Base-by-base conservation (phyloP, 2,888 invertebrate species). In the Tetanocera ferruginea region DNA sequence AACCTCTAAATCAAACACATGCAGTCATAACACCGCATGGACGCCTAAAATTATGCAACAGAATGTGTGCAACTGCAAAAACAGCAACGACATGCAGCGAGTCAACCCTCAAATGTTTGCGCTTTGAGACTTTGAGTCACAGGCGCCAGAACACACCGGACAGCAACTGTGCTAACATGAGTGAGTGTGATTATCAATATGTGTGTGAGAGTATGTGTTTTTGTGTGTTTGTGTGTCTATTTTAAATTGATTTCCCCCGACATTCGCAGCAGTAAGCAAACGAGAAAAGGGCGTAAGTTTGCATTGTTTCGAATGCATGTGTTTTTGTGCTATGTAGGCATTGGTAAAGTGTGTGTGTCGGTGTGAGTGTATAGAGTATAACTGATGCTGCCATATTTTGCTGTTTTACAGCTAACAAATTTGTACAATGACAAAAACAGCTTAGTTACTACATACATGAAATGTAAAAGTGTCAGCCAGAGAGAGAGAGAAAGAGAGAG, bases 211-310 rank as follows among this genome's bases (percentile, higher is more conserved):
- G 55, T 55, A 9, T 9, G 23, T 57, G 23, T 19, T 19, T 34
- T 14, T 28, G 11, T 37, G 5, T 34, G n/a, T 55, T 25, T 37
- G 34, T 66, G 31, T 31, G 31, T 69, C 23, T 76, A 69, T 76
- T 57, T 76, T 71, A 76, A 76, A 76, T 70, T 76, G 76, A 76
- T 76, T 76, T 76, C 76, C 76, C 76, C 60, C 64, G 76, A 64
- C 70, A 71, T 19, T 6, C 62, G 51, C 19, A 31, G 55, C 37
- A 19, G 23, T 57, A 60, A 60, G 37, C 28, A 51, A 66, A 72
- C 77, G 52, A 43, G 66, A 69, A 73, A 72, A 77, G 72, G 72
- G 77, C 66, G 77, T 71, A 43, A 62, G 76, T 71, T 71, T 76
- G 64, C 71, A 55, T 8, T 74, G 72, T 43, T 37, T 17, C 5